Conservation (phyloP, 2,797 vertebrate species). For the Threskiornis aethiopicus region DNA sequence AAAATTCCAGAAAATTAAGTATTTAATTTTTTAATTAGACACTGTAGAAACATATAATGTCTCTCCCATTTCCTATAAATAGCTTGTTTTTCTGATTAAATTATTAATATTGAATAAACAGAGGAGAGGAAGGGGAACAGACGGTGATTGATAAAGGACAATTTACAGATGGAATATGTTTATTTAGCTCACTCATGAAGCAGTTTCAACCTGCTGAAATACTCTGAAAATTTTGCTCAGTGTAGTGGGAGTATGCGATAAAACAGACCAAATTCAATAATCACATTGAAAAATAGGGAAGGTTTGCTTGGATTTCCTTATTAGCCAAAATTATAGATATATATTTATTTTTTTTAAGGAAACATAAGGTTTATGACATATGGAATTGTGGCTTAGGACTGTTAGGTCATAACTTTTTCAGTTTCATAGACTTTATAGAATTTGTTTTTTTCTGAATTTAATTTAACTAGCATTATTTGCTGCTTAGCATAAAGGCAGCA, state of each 20-base stretch:
- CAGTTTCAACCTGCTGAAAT: not conserved
- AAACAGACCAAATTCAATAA: not conserved
- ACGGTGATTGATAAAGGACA: not conserved
- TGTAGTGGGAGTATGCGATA: not conserved
- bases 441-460: not conserved
- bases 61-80: not conserved
- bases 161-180: not conserved
- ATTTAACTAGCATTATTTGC: not conserved
- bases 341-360: not conserved
- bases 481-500: not conserved
- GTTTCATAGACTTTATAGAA: not conserved
- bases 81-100: not conserved
- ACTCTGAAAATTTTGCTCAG: not conserved
- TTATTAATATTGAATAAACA: not conserved
- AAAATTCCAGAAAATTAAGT: not conserved
- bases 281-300: not conserved
- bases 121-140: not conserved
- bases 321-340: not conserved
- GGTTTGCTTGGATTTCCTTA: not conserved
- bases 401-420: not conserved
- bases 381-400: not conserved
- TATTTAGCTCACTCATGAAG: not conserved
- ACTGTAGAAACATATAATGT: not conserved
- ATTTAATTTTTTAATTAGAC: not conserved
- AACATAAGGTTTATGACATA: not conserved